Evolutionary conservation across 2,888 invertebrate species (phyloP), one percentile per base, ranked within the genome.

Genomic region (Drosophila cognata): DNA sequence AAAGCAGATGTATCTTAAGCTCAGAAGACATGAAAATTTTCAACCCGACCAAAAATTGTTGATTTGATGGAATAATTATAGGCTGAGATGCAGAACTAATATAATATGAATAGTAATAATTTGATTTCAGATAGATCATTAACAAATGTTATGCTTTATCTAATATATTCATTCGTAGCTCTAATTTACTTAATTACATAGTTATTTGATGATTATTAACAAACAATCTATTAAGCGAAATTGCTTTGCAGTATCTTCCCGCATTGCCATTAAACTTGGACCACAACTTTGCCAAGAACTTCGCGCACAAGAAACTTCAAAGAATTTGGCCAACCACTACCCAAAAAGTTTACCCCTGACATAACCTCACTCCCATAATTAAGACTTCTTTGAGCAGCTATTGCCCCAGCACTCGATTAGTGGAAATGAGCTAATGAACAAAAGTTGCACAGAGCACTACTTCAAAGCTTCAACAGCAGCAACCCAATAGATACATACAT

Each of bases 351-450:
- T 46, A 60, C 8, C 53, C 46, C 57, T 21, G 18, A 35, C 28
- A 25, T 25, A 29, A 11, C 48, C 46, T 2, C 31, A 50, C 52
- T 46, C 50, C 56, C 55, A 84, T 84, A 87, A 85, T 89, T 87
- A 87, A 89, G 89, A 75, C 72, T 79, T 79, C 76, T 65, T 35
- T 46, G 62, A 70, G 65, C 28, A 62, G 79, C 50, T 38, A 25
- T 55, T 46, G 57, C 28, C 16, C 52, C 57, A 18, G 46, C 60
- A 71, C 67, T 74, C 63, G 79, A 84, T 87, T 82, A 80, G 70
- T 77, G 71, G 77, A 79, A 81, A 76, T 80, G 76, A 77, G 79
- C 85, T 85, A 88, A 87, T 89, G 83, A 89, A 85, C 82, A 73
- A 72, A 84, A 89, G 70, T 82, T 84, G 73, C 65, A 77, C 79